Base-by-base conservation (phyloP, 2,888 invertebrate species). In the Xestia xanthographa region DNA sequence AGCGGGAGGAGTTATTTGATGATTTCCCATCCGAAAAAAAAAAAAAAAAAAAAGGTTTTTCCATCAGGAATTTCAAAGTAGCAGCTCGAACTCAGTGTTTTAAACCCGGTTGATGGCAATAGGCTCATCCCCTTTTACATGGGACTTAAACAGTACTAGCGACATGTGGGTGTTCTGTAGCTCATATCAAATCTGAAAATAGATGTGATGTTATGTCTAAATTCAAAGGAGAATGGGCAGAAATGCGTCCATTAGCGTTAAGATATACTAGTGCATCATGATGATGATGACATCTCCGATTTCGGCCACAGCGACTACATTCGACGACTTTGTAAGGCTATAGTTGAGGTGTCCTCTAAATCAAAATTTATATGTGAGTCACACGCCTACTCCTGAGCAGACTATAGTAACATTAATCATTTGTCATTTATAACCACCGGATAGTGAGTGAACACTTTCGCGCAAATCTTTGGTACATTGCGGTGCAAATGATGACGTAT, bases 401-500 rank as follows among this genome's bases (percentile, higher is more conserved):
- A 53, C 12, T 29, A 14, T 14, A 63, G 14, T 34, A 50, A 1
- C 26, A 43, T 38, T 53, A 53, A 75, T 69, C 58, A 69, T 79
- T 50, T 66, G 50, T 68, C 63, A 68, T 79, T 63, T 34, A 43
- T 60, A 58, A 58, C n/a, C 6, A 22, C n/a, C 2, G 17, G 26
- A 34, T 70, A 72, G 66, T 66, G 71, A 69, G 34, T 62, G 66
- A 79, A 84, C 75, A 76, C 70, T 85, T 69, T 69, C 63, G 53
- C 62, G 72, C 78, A 68, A 83, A 75, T 83, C 80, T 69, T 66
- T 50, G 48, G 45, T 34, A 48, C 75, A 67, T 66, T 71, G 56
- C n/a, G 70, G 68, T 41, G 38, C 71, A 66, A 77, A 83, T 77
- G 77, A 77, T 75, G 85, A 79, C 74, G 75, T 77, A 77, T 87